Evolutionary conservation across 2,113 vertebrate species (phyloP).

Genomic region (Megalops atlanticus): DNA sequence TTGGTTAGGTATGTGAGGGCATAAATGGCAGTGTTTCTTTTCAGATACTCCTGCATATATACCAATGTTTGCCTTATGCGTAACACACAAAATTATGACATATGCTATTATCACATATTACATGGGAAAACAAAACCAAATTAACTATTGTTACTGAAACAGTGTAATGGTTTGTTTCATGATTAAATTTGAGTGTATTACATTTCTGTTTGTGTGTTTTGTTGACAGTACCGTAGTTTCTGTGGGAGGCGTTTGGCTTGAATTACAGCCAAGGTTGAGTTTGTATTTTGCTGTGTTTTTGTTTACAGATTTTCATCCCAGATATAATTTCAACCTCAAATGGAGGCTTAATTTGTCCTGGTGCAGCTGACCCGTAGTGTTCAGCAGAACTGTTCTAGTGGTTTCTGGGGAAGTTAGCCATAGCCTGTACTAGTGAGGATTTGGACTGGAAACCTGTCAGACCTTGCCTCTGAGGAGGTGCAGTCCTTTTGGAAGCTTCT

Average conservation of each 20-base stretch:
- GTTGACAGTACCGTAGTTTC: neutral
- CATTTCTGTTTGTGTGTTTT: neutral
- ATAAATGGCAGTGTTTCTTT: neutral
- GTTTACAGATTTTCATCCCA: too few relatives aligned
- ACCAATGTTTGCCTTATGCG: neutral
- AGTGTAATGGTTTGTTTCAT: neutral
- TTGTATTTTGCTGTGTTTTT: neutral
- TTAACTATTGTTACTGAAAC: neutral
- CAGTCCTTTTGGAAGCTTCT: neutral
- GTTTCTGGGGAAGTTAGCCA: too few relatives aligned
- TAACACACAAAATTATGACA: neutral
- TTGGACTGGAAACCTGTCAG: too few relatives aligned
- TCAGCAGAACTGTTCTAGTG: too few relatives aligned
- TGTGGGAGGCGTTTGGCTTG: neutral
- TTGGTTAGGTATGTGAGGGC: neutral
- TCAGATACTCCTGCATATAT: neutral
- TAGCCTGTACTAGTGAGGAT: too few relatives aligned
- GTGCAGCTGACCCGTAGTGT: neutral
- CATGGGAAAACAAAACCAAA: neutral
- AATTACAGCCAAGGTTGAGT: neutral
- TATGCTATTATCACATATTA: neutral
- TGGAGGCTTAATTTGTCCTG: neutral
- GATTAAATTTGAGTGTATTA: neutral
- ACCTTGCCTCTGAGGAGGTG: too few relatives aligned
- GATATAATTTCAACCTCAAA: neutral